A percentile compares a stretch with the other conserved stretches of the same genome.
Conservation (phyloP, 2,888 invertebrate species). For the Xylocampa areola region DNA sequence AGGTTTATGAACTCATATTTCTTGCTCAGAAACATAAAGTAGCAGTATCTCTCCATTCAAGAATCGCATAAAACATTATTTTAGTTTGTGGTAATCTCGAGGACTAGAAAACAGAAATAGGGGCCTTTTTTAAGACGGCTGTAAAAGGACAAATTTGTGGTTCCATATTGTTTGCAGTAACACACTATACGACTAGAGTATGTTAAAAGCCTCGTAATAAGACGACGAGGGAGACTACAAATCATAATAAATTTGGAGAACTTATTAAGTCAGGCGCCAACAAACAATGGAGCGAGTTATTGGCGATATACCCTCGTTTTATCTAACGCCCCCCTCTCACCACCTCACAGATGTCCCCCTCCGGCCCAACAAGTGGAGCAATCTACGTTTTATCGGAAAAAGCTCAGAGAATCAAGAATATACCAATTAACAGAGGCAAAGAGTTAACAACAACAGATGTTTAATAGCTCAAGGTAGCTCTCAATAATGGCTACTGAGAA, state of each 20-base stretch:
- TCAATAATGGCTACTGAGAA: constrained; percentile 54
- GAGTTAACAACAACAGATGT: constrained; percentile 71
- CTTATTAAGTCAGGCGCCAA: constrained; percentile 88
- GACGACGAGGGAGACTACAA: constrained; percentile 85
- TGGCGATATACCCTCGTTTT: constrained; percentile 87
- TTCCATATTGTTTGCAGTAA: constrained; percentile 66
- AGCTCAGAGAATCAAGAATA: constrained; percentile 82
- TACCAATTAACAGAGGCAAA: constrained; percentile 80
- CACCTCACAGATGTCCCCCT: constrained; percentile 65
- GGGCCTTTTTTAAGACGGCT: constrained; percentile 67
- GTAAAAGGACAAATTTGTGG: constrained; percentile 73
- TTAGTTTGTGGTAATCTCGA: constrained; percentile 62
- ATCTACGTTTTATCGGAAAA: constrained; percentile 86
- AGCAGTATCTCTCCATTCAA: constrained; percentile 59
- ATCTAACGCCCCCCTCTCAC: constrained; percentile 73
- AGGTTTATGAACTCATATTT: constrained; percentile 52
- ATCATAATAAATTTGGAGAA: constrained; percentile 88
- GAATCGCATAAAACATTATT: constrained; percentile 61
- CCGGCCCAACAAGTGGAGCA: constrained; percentile 79
- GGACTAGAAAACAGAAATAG: constrained; percentile 59
- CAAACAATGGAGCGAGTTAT: constrained; percentile 88
- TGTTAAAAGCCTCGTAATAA: constrained; percentile 83
- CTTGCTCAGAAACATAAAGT: constrained; percentile 60
- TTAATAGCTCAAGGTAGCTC: constrained; percentile 61
- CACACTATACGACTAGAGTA: constrained; percentile 68